Percentiles rank a stretch among this genome's conserved stretches.
Conservation (phyloP, 2,888 invertebrate species). For the Leucophenga maculata region DNA sequence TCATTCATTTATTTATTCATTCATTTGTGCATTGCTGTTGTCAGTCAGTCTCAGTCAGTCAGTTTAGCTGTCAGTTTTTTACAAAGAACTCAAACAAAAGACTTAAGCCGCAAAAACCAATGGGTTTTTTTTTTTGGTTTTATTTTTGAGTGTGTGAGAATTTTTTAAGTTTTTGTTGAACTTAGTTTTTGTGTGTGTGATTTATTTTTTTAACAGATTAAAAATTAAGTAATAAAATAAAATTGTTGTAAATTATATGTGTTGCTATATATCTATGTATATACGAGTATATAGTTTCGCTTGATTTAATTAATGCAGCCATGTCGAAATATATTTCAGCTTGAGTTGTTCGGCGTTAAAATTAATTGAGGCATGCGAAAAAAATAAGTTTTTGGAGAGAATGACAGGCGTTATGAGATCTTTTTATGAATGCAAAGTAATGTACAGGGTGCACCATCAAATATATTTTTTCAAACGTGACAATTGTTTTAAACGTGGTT, state of each 20-base stretch:
- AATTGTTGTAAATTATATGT: neutral
- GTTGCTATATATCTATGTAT: neutral
- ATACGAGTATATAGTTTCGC: neutral
- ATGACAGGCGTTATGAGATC: neutral
- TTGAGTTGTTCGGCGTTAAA: neutral
- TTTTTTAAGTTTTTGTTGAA: slow-evolving; percentile 4
- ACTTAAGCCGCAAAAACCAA: slow-evolving; percentile 40
- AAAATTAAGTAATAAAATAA: too few species aligned
- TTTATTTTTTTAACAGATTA: neutral
- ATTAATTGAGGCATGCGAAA: neutral
- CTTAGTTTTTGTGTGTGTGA: neutral
- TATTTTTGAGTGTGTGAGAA: slow-evolving; percentile 5
- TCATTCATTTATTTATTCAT: too few species aligned
- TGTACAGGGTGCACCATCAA: too few species aligned
- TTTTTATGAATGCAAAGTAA: neutral
- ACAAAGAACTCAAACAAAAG: slow-evolving; percentile 37
- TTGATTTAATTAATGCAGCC: slow-evolving; percentile 18
- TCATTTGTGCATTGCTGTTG: too few species aligned
- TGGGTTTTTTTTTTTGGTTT: neutral
- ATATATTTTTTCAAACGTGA: too few species aligned
- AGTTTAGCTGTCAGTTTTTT: slow-evolving; percentile 13
- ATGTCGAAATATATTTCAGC: slow-evolving; percentile 10
- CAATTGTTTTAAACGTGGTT: too few species aligned
- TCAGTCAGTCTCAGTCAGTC: neutral
- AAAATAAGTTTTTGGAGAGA: neutral